These are phyloP conservation scores for Platynereis dumerilii DNA, from an alignment of 2,888 invertebrate genomes.

Conservation along the genomic window DNA sequence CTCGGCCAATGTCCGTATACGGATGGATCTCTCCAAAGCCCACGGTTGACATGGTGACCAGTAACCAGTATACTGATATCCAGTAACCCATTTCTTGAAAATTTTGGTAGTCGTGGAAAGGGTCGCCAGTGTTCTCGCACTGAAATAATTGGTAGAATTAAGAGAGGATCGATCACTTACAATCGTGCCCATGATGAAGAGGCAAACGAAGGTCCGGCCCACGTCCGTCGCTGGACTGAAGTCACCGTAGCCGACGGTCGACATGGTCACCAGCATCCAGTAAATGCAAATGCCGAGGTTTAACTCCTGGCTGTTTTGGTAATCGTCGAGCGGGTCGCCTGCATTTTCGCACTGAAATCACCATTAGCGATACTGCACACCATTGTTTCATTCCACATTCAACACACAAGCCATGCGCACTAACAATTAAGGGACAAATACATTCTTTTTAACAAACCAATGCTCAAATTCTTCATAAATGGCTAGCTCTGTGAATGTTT, in stretches of 20 bases:
- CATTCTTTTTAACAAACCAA: too few species aligned
- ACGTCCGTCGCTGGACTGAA: conserved; percentile 30
- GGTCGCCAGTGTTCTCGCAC: conserved; percentile 38
- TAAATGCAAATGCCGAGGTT: conserved; percentile 33
- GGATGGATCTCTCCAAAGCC: conserved; percentile 36
- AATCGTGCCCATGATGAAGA: conserved; percentile 37
- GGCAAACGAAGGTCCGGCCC: conserved; percentile 28
- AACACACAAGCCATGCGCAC: too few species aligned
- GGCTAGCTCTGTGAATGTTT: too few species aligned
- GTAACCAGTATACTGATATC: conserved; percentile 34
- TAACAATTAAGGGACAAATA: too few species aligned
- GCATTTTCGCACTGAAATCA: conserved; percentile 28
- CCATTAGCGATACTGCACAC: too few species aligned
- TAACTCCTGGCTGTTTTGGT: conserved; percentile 27
- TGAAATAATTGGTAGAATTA: conserved; percentile 17
- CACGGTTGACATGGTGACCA: conserved; percentile 38
- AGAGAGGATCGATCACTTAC: conserved; percentile 22
- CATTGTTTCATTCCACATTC: too few species aligned
- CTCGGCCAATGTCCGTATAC: conserved; percentile 25
- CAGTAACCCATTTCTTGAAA: conserved; percentile 27
- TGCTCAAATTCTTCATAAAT: too few species aligned
- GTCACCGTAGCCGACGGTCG: conserved; percentile 37
- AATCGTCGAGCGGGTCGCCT: conserved; percentile 33
- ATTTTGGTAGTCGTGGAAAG: conserved; percentile 29
- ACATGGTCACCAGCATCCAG: conserved; percentile 37